These are phyloP conservation scores for Apis dorsata DNA, from an alignment of 1,140 invertebrate genomes.

Conservation along the genomic window DNA sequence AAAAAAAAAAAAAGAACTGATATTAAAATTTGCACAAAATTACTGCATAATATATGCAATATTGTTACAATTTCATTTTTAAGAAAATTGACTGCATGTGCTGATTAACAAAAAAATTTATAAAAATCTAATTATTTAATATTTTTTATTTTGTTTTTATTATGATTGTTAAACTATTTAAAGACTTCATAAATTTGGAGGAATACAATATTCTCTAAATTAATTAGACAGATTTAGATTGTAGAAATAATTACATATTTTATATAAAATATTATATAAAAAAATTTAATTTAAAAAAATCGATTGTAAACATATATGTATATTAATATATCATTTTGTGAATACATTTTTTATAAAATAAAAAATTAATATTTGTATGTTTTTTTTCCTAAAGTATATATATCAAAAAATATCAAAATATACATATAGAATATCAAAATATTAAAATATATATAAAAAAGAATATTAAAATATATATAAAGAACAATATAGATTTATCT, in stretches of 20 bases:
- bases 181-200: not conserved
- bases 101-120: not conserved
- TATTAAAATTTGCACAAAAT: not conserved
- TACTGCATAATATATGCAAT: not conserved
- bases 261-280: constrained; percentile 2
- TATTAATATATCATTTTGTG: constrained; percentile 49
- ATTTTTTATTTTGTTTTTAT: not conserved
- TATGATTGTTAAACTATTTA: not conserved
- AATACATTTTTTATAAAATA: constrained; percentile 48
- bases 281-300: constrained; percentile 17
- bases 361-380: not conserved
- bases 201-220: constrained; percentile 15
- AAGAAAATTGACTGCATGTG: not conserved
- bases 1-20: not conserved
- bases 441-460: not conserved
- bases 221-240: not conserved
- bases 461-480: not conserved
- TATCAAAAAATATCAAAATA: not conserved
- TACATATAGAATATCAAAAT: not conserved
- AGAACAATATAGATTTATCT: not conserved
- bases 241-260: constrained; percentile 25
- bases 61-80: constrained; percentile 20
- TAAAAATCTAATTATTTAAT: constrained; percentile 27
- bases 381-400: not conserved
- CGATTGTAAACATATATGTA: constrained; percentile 41